Conservation (phyloP, 1,140 invertebrate genomes). For the Lerema accius region DNA sequence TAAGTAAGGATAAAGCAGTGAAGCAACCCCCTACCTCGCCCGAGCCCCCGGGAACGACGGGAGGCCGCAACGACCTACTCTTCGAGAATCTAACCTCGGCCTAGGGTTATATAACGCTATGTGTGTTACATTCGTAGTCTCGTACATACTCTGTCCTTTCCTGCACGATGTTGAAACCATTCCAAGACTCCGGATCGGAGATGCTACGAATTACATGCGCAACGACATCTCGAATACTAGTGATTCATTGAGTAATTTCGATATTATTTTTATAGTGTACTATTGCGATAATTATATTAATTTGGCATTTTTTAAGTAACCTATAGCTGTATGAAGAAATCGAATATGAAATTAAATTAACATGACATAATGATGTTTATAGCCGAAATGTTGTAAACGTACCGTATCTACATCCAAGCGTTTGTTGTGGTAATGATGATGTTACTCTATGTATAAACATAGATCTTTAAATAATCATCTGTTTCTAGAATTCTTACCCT, state of each 20-base stretch:
- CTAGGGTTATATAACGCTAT: conserved; percentile 32
- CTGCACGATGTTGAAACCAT: conserved; percentile 32
- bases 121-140: conserved; percentile 16
- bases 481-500: no score
- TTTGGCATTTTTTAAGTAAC: no score
- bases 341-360: no score
- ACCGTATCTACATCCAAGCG: no score
- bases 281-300: no score
- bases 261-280: background rate
- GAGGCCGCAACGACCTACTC: conserved; percentile 49
- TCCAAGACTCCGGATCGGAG: conserved; percentile 30
- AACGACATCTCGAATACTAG: background rate
- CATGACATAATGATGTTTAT: no score
- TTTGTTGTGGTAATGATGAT: no score
- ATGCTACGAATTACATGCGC: conserved; percentile 16
- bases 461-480: no score
- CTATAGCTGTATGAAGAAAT: no score
- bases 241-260: conserved; percentile 14
- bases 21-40: conserved; percentile 51
- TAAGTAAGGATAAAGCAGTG: conserved; percentile 42
- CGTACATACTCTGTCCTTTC: conserved; percentile 26
- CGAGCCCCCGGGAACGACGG: conserved; percentile 50
- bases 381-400: no score
- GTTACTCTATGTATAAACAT: no score
- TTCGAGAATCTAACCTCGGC: conserved; percentile 31